These are phyloP conservation scores for Latrodectus hesperus DNA, from an alignment of 2,888 invertebrate species.

Conservation along the genomic window DNA sequence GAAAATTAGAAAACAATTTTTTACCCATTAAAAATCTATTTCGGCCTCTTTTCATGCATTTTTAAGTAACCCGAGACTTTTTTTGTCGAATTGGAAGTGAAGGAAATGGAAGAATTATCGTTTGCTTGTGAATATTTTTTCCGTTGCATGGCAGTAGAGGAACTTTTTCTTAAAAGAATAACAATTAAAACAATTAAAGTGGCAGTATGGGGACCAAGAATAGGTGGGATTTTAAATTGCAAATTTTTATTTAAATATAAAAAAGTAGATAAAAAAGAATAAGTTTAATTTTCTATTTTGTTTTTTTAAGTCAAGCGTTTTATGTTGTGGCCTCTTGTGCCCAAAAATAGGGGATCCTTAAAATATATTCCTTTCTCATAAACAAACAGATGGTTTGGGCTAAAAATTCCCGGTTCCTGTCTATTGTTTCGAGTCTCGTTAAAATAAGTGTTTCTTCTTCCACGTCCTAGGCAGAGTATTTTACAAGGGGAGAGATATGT, in stretches of 20 bases:
- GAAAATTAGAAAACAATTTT: neutral
- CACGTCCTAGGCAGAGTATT: slow-evolving; percentile 28
- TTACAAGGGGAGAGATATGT: slow-evolving; percentile 43
- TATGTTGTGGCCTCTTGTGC: neutral
- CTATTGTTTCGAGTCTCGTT: slow-evolving; percentile 64
- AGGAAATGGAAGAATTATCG: too few relatives aligned
- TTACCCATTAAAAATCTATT: neutral
- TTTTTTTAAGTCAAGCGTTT: too few relatives aligned
- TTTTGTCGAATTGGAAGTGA: too few relatives aligned
- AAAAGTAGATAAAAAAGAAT: too few relatives aligned
- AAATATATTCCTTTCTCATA: slow-evolving; percentile 56
- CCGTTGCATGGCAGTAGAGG: too few relatives aligned
- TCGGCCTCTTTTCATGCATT: neutral
- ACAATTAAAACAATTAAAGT: too few relatives aligned
- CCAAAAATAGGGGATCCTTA: slow-evolving; percentile 52
- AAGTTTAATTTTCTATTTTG: too few relatives aligned
- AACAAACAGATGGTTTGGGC: slow-evolving; percentile 65
- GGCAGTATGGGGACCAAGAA: too few relatives aligned
- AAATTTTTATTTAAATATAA: too few relatives aligned
- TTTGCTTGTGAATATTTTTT: too few relatives aligned
- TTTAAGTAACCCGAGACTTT: neutral
- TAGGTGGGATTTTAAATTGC: too few relatives aligned
- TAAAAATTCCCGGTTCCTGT: slow-evolving; percentile 47
- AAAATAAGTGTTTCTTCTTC: slow-evolving; percentile 53
- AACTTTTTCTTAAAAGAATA: too few relatives aligned